Evolutionary conservation across 2,888 invertebrate genomes (phyloP).

Genomic region (Meghimatium bilineatum): DNA sequence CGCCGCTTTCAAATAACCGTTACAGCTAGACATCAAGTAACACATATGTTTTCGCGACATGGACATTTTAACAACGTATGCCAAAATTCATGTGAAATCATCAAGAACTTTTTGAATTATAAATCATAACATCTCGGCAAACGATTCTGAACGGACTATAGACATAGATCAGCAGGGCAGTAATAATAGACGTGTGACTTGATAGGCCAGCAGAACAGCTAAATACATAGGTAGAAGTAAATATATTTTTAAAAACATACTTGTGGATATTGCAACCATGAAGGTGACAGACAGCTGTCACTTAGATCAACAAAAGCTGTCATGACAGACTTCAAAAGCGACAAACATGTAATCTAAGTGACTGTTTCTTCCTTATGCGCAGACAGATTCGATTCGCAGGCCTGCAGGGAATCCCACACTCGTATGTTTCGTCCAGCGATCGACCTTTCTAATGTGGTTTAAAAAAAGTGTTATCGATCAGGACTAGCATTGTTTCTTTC

Average conservation of each 20-base stretch:
- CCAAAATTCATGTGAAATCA: too few species aligned
- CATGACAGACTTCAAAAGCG: constrained; percentile 3
- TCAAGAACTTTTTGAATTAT: too few species aligned
- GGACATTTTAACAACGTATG: too few species aligned
- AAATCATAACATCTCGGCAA: too few species aligned
- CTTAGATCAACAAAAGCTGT: neutral
- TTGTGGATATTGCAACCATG: neutral
- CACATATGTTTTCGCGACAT: too few species aligned
- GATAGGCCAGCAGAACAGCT: too few species aligned
- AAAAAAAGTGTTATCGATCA: neutral
- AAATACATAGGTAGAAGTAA: too few species aligned
- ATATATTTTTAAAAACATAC: neutral
- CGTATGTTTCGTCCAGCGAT: neutral
- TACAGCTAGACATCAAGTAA: too few species aligned
- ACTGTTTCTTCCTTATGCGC: neutral
- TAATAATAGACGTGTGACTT: too few species aligned
- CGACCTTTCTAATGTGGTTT: constrained; percentile 3
- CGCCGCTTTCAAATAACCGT: too few species aligned
- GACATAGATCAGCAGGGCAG: too few species aligned
- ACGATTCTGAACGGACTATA: too few species aligned
- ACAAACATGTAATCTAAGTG: neutral
- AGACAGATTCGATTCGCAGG: constrained; percentile 9
- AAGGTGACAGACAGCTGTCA: neutral
- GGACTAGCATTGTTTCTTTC: neutral
- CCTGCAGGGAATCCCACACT: neutral